Evolutionary conservation across 2,888 invertebrate genomes (phyloP), one percentile per base, ranked within the genome.

Genomic region (Patella ulyssiponensis): DNA sequence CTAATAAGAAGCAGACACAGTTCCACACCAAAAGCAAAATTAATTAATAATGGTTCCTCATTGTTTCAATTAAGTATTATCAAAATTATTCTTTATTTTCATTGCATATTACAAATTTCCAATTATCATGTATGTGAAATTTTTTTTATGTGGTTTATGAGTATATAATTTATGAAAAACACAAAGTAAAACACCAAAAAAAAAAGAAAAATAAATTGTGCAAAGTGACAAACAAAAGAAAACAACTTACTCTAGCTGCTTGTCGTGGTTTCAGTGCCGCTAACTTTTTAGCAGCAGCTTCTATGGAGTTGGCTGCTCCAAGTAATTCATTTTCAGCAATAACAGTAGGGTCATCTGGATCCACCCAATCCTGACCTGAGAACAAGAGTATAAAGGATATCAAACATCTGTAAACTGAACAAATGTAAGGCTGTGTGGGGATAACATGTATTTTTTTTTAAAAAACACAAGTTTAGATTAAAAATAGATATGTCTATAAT

Each of bases 301-400:
- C 99, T 85, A 99, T 99, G 74, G 98, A 98, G 75, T 96, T 97
- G 0, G 99, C 99, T 0, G 99, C 99, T 0, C 98, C 98, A 15
- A 99, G 93, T 54, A 99, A 93, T 92, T 99, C 99, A 91, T 97
- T 97, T 93, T 99, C 99, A 0, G 99, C 99, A 53, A 98, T 97
- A 17, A 98, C 97, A 0, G 98, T 98, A 0, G 98, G 98, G 92
- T 99, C 98, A 88, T 97, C 97, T 0, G 98, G 98, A 93, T 98
- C 98, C 81, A 97, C 96, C 96, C 97, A 98, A 92, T 98, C 97
- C 0, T 95, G 94, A 52, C 96, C 95, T 95, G 86, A 4, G 86
- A 85, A 76, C 69, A 73, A 71, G 71, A 73, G 56, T 52, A 23
- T 51, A 17, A 52, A 51, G 23, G 58, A 58, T 72, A 58, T 44